These are phyloP conservation scores for Cotesia vestalis DNA, from an alignment of 1,140 invertebrate species.

Conservation along the genomic window DNA sequence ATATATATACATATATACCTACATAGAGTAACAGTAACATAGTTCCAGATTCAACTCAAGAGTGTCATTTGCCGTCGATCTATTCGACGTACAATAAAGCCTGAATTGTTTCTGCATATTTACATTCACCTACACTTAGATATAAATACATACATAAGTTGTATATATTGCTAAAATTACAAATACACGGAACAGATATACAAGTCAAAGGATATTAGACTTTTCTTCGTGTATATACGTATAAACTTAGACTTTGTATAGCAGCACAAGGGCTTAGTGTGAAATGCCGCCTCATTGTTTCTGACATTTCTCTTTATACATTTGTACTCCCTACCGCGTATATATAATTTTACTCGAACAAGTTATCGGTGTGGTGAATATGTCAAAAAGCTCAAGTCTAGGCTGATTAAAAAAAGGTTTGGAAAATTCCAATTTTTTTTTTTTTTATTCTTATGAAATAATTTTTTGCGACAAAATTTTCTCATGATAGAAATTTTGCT, in stretches of 20 bases:
- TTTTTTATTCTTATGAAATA: too few species aligned
- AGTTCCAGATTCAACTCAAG: slow-evolving; percentile 3
- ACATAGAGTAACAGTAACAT: not conserved
- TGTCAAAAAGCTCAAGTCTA: too few species aligned
- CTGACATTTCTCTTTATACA: too few species aligned
- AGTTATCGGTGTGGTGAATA: too few species aligned
- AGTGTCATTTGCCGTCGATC: slow-evolving; percentile 19
- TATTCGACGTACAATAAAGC: slow-evolving; percentile 16
- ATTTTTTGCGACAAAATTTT: too few species aligned
- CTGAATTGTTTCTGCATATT: not conserved
- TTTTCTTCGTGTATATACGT: slow-evolving; percentile 4
- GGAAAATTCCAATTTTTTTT: too few species aligned
- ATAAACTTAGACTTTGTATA: slow-evolving; percentile 9
- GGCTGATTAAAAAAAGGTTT: too few species aligned
- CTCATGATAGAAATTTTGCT: too few species aligned
- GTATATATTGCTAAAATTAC: not conserved
- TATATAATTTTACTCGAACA: too few species aligned
- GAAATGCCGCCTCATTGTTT: not conserved
- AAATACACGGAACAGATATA: slow-evolving; percentile 11
- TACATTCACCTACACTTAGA: not conserved
- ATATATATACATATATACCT: not conserved
- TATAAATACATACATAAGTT: too few species aligned
- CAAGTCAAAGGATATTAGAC: slow-evolving; percentile 27
- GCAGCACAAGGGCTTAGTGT: not conserved
- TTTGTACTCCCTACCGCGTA: too few species aligned